These are phyloP conservation scores for Heterotis niloticus DNA, from an alignment of 2,113 vertebrate genomes.

Conservation along the genomic window DNA sequence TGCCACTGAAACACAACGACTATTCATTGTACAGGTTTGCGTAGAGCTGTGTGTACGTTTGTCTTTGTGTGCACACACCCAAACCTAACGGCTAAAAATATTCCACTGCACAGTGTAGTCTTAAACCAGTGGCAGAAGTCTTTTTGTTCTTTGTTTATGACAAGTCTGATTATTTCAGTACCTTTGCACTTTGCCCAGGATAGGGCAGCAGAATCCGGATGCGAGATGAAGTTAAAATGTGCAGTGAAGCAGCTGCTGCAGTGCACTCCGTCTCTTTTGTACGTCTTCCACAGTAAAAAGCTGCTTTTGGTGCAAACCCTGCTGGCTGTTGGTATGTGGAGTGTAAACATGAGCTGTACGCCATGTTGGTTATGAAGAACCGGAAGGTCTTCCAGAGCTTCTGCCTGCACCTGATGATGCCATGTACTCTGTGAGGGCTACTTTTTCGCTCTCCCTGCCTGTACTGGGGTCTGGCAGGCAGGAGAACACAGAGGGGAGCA, in stretches of 20 bases:
- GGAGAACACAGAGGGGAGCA: too few relatives aligned
- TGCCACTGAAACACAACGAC: neutral
- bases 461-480: too few relatives aligned
- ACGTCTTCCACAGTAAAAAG: constrained; percentile 10
- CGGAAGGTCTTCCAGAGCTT: too few relatives aligned
- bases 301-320: neutral
- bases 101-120: neutral
- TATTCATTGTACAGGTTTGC: neutral
- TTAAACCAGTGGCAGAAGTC: neutral
- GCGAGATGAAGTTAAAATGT: neutral
- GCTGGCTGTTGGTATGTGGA: neutral
- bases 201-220: neutral
- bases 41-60: neutral
- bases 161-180: neutral
- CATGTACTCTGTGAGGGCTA: too few relatives aligned
- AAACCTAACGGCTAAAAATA: neutral
- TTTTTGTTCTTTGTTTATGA: neutral
- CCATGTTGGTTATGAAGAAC: too few relatives aligned
- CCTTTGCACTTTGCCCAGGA: constrained; percentile 5
- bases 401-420: too few relatives aligned
- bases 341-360: too few relatives aligned
- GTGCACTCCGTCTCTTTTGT: constrained; percentile 10
- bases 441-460: too few relatives aligned
- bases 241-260: neutral
- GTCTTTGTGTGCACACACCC: neutral